Base-by-base conservation (phyloP, 2,797 vertebrate species). In the Hozukius guyotensis region DNA sequence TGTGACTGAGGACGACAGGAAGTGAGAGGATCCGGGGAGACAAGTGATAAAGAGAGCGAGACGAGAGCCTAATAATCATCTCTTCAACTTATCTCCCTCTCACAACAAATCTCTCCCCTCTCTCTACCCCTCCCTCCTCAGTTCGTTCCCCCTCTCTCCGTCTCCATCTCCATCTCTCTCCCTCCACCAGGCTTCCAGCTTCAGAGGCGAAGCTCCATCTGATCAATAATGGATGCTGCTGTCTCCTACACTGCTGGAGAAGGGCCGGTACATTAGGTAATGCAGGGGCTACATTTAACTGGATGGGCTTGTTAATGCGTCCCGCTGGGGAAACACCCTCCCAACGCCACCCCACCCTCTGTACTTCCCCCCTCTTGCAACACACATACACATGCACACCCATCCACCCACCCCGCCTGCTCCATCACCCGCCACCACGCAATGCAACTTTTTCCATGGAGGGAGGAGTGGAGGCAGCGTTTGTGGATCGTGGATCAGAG, bases 261-360 rank as follows among this genome's bases (percentile, higher is more conserved):
- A 81, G 90, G 90, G 92, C 92, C 80, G 93, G 93, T 94, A 94
- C 95, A 96, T 96, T 96, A 96, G 95, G 94, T 96, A 95, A 96
- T 95, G 95, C 94, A 94, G 95, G 93, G 94, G 94, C 95, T 95
- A 94, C 95, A 95, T 96, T 96, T 96, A 95, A 96, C 96, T 96
- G 94, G 95, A 96, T 96, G 94, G 95, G 94, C 94, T 96, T 96
- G 95, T 96, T 96, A 96, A 96, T 96, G 95, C 94, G 84, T 95
- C 94, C 95, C 94, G 84, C 90, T 96, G 95, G 92, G 93, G 92
- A 89, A 90, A 89, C 87, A 80, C 78, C 84, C 83, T 49, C 86
- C 77, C 84, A 80, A 70, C 34, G 29, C 80, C 67, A 12, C 11
- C 46, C 70, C 34, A 5, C 72, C 12, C 42, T 52, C 77, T 24